Conservation (phyloP, 2,888 invertebrate species). For the Xestia c-nigrum region DNA sequence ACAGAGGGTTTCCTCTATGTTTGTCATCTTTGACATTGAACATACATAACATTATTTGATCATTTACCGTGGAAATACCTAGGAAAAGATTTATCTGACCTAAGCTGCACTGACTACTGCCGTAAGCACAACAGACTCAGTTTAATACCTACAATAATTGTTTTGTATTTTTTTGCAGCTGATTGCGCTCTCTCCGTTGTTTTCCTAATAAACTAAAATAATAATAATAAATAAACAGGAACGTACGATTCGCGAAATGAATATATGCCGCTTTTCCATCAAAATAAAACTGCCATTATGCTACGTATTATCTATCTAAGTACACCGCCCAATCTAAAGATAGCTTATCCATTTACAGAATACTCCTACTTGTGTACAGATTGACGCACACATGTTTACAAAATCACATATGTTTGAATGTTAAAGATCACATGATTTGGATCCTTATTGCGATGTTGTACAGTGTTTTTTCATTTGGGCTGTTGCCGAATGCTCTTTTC, state of each 20-base stretch:
- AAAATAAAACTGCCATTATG: slow-evolving; percentile 72
- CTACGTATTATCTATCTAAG: slow-evolving; percentile 67
- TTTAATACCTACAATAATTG: not conserved
- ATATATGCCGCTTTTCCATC: slow-evolving; percentile 47
- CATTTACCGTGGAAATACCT: not conserved
- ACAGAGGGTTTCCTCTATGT: not conserved
- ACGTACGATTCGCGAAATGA: slow-evolving; percentile 37
- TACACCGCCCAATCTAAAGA: slow-evolving; percentile 70
- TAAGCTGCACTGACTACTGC: not conserved
- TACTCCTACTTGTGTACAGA: slow-evolving; percentile 66
- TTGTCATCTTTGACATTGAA: slow-evolving; percentile 1
- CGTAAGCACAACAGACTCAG: no score
- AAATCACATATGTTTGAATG: slow-evolving; percentile 57
- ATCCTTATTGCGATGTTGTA: slow-evolving; percentile 58
- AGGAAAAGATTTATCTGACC: not conserved
- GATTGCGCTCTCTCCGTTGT: not conserved
- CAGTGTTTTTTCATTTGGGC: slow-evolving; percentile 43
- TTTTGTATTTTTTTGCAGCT: slow-evolving; percentile 12
- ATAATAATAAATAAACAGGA: slow-evolving; percentile 20
- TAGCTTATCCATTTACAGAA: slow-evolving; percentile 72
- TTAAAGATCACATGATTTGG: slow-evolving; percentile 52
- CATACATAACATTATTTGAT: not conserved
- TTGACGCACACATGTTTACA: slow-evolving; percentile 62
- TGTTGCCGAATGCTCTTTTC: slow-evolving; percentile 61
- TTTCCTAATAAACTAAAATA: not conserved